A percentile compares a stretch with the other conserved stretches of the same genome.
Conservation (phyloP, 2,113 vertebrate species). For the Girardinichthys multiradiatus region DNA sequence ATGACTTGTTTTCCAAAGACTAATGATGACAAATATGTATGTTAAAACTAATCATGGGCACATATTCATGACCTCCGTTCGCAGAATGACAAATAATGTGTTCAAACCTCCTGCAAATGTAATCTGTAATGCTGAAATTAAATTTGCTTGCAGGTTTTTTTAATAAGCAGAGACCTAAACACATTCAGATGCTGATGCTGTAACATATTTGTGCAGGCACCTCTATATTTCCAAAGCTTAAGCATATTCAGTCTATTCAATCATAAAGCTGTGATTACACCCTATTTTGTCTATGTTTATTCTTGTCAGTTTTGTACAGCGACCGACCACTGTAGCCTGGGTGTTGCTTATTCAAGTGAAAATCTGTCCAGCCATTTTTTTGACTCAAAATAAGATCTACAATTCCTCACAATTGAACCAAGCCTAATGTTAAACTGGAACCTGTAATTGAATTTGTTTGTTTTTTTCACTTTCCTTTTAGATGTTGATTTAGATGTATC, state of each 20-base stretch:
- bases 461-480: no score
- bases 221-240: not conserved
- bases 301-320: not conserved
- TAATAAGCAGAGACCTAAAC: not conserved
- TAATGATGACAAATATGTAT: not conserved
- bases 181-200: not conserved
- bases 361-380: not conserved
- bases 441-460: no score
- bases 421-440: no score
- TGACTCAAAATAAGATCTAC: not conserved
- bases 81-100: not conserved
- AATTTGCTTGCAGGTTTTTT: not conserved
- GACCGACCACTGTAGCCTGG: not conserved
- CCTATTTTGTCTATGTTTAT: not conserved
- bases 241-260: slow-evolving; percentile 1
- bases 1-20: not conserved
- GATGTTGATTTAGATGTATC: no score
- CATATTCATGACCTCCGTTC: not conserved
- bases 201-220: not conserved
- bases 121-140: not conserved
- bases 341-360: not conserved
- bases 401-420: no score
- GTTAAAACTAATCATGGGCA: not conserved
- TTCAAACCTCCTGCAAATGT: not conserved
- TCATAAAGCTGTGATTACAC: not conserved